These are phyloP conservation scores for Epinotia brunnichana DNA, from an alignment of 2,888 invertebrate genomes.

Conservation along the genomic window DNA sequence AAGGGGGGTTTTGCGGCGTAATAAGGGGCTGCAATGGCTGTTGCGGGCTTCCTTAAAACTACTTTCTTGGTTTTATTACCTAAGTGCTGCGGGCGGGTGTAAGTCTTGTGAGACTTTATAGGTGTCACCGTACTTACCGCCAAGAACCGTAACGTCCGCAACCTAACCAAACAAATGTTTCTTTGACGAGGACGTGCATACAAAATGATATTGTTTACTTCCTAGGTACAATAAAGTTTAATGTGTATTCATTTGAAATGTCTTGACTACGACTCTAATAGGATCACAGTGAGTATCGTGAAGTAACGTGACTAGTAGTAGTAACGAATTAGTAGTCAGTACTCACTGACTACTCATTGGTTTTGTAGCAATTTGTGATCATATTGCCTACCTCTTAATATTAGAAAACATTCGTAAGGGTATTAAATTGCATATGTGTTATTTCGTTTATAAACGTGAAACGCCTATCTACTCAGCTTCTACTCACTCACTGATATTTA, in stretches of 20 bases:
- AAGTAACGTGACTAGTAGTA: no score
- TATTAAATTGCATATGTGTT: conserved; percentile 47
- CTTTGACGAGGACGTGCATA: conserved; percentile 29
- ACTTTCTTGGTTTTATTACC: conserved; percentile 82
- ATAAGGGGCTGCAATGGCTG: conserved; percentile 78
- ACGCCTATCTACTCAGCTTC: conserved; percentile 17
- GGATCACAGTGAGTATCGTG: background rate
- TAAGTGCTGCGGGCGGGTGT: conserved; percentile 72
- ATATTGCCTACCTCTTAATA: background rate
- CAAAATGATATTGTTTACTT: background rate
- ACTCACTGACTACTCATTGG: no score
- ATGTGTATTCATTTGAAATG: no score
- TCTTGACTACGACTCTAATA: background rate
- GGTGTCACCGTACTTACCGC: conserved; percentile 45
- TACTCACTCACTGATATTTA: background rate
- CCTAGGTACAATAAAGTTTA: no score
- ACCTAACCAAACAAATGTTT: conserved; percentile 42
- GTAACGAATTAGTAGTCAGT: no score
- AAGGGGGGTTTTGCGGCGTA: conserved; percentile 79
- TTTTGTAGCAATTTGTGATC: background rate
- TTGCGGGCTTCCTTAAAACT: conserved; percentile 81
- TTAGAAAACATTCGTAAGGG: conserved; percentile 36
- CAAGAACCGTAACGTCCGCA: conserved; percentile 26
- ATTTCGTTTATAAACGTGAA: conserved; percentile 45
- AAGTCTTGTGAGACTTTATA: conserved; percentile 53